Percentiles rank a stretch among this genome's conserved stretches.
Evolutionary conservation across 2,888 invertebrate genomes (phyloP).

Genomic region (Lasius platythorax): DNA sequence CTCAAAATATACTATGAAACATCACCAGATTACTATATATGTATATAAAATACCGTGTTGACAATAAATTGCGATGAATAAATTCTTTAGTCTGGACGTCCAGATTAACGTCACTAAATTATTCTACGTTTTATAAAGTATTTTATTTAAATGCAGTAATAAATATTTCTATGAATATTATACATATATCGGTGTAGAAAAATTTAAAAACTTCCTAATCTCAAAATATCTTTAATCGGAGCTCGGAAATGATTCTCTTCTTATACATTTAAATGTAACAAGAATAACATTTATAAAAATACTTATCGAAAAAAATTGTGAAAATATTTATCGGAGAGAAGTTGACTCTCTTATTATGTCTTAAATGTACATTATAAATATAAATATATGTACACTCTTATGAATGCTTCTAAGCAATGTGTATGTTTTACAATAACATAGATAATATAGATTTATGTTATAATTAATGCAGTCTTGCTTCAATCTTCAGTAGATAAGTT

Average conservation of each 20-base stretch:
- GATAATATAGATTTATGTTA: neutral
- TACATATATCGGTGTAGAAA: neutral
- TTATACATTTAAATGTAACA: too few relatives aligned
- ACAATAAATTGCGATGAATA: neutral
- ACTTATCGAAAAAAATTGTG: neutral
- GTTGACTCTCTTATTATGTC: neutral
- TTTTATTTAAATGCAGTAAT: neutral
- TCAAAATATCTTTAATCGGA: neutral
- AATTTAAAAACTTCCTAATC: neutral
- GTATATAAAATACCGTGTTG: neutral
- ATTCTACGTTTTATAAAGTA: neutral
- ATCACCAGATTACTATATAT: neutral
- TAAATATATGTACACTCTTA: neutral
- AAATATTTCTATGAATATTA: neutral
- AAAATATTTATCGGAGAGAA: neutral
- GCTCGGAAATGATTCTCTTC: too few relatives aligned
- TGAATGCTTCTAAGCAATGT: neutral
- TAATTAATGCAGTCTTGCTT: slow-evolving; percentile 31
- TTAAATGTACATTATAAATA: neutral
- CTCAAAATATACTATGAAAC: neutral
- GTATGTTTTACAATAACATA: slow-evolving; percentile 15
- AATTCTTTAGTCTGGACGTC: neutral
- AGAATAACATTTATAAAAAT: neutral
- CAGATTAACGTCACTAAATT: neutral
- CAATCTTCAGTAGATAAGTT: slow-evolving; percentile 39